Evolutionary conservation across 2,113 vertebrate genomes (phyloP).

Genomic region (Toxostoma redivivum): DNA sequence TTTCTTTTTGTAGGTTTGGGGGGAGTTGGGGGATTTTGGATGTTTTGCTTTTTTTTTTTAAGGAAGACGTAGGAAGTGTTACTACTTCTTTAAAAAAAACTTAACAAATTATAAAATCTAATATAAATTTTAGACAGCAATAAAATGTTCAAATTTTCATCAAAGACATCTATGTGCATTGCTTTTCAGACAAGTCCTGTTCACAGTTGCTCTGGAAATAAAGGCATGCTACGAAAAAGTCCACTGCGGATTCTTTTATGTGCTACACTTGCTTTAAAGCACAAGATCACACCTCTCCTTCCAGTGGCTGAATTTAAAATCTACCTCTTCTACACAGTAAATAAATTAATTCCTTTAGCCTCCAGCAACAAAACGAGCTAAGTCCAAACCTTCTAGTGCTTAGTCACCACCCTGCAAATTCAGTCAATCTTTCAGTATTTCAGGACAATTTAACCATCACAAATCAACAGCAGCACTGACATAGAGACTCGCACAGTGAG

Average conservation of each 20-base stretch:
- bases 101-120: not conserved
- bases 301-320: not conserved
- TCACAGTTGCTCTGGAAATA: not conserved
- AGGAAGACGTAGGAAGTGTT: not conserved
- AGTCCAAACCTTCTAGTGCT: not conserved
- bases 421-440: not conserved
- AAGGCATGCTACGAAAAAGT: not conserved
- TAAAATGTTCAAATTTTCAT: not conserved
- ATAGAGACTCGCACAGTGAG: not conserved
- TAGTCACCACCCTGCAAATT: not conserved
- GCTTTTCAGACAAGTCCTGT: not conserved
- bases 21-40: rapidly evolving
- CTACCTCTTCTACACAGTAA: not conserved
- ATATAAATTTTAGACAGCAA: not conserved
- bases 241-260: not conserved
- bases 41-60: not conserved
- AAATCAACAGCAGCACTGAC: not conserved
- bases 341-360: not conserved
- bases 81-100: not conserved
- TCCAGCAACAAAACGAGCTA: not conserved
- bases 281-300: not conserved
- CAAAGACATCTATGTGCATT: not conserved
- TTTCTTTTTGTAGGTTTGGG: not conserved
- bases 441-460: not conserved
- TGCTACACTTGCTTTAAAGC: not conserved